A percentile compares a stretch with the other conserved stretches of the same genome.
phyloP scores from a whole-genome alignment of 2,113 vertebrate species.

The Protomyctophum bolini region DNA sequence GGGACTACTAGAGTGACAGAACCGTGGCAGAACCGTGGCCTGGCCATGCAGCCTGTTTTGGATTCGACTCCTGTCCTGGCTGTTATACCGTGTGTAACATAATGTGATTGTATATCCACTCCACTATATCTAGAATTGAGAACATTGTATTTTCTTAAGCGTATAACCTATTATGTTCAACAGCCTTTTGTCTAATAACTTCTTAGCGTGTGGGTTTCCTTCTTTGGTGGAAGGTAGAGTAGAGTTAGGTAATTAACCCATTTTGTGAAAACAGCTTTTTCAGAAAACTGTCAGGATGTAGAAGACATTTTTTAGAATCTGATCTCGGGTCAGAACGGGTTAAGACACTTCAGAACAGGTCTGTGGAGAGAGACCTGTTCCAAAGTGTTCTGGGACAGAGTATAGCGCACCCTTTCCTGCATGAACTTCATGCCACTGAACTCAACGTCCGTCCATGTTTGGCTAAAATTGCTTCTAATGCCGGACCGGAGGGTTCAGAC shows the following conservation, averaged over 20 bases:
- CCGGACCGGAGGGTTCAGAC: constrained; percentile 69
- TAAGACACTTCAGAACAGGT: constrained; percentile 50
- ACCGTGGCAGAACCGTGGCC: constrained; percentile 57
- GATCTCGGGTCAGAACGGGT: too few species aligned
- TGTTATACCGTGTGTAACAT: constrained; percentile 11
- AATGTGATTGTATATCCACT: not conserved
- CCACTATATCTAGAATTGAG: constrained; percentile 8
- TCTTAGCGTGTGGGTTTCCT: not conserved
- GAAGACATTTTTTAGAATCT: too few species aligned
- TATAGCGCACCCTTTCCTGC: constrained; percentile 56
- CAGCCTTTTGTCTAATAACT: constrained; percentile 2
- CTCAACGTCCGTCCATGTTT: constrained; percentile 69
- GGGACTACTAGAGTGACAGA: constrained; percentile 70
- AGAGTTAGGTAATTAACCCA: too few species aligned
- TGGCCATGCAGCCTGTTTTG: constrained; percentile 48
- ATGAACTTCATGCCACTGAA: constrained; percentile 56
- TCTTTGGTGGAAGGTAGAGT: not conserved
- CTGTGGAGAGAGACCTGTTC: constrained; percentile 21
- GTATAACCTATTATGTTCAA: not conserved
- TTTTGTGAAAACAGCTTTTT: too few species aligned
- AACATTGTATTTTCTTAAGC: not conserved
- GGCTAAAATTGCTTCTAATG: constrained; percentile 79
- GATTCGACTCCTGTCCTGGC: constrained; percentile 28
- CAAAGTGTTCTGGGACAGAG: constrained; percentile 36
- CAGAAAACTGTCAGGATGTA: too few species aligned